Conservation (phyloP, 2,797 vertebrate species). For the Danio jaintianensis region DNA sequence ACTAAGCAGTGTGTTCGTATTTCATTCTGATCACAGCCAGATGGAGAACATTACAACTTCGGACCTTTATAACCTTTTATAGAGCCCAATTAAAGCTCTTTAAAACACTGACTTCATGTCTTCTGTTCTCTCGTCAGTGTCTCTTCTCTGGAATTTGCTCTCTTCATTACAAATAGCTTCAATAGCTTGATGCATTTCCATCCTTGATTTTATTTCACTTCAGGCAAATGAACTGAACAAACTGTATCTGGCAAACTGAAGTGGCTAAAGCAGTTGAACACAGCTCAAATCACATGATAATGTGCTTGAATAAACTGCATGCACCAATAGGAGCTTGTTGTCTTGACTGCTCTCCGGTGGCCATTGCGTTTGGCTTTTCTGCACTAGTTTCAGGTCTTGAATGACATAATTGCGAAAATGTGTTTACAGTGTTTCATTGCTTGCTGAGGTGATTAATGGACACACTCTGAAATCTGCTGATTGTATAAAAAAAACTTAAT, state of each 20-base stretch:
- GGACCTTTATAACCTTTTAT: neutral
- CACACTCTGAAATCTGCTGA: neutral
- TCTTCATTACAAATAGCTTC: neutral
- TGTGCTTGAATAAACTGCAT: neutral
- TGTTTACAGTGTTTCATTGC: neutral
- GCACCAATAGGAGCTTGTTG: neutral
- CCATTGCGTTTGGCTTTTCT: constrained; percentile 9
- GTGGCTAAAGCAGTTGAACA: neutral
- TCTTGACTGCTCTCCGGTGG: neutral
- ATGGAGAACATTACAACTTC: neutral
- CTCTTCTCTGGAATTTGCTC: neutral
- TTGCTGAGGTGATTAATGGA: neutral
- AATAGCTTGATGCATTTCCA: neutral
- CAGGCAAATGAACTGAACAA: neutral
- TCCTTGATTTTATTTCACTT: constrained; percentile 1
- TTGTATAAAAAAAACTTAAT: neutral
- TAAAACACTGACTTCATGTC: neutral
- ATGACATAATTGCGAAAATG: constrained; percentile 26
- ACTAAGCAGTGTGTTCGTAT: neutral
- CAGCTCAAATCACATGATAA: neutral
- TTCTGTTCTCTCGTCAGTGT: neutral
- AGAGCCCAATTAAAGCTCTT: neutral
- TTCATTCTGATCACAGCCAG: constrained; percentile 7
- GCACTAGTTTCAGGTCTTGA: constrained; percentile 12
- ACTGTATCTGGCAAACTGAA: neutral